These are phyloP conservation scores for Dione vanillae DNA, from an alignment of 2,888 invertebrate species.

Conservation along the genomic window DNA sequence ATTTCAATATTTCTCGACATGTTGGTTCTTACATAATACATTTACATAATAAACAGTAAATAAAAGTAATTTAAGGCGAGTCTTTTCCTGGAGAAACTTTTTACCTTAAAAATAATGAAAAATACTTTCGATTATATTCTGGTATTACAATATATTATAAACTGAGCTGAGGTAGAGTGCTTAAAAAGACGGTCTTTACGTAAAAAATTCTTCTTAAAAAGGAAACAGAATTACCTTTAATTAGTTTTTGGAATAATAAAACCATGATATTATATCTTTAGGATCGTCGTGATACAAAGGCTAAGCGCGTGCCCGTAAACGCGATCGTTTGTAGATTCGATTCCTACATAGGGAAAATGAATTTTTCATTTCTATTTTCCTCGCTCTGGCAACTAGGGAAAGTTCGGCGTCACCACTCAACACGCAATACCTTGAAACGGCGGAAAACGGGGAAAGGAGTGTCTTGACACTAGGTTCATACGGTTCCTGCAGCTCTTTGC, in stretches of 20 bases:
- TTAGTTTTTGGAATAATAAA: no score
- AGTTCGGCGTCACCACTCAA: no score
- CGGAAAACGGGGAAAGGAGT: no score
- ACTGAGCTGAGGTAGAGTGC: background rate
- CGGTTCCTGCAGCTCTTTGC: no score
- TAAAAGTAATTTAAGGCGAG: background rate
- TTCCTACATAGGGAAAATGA: no score
- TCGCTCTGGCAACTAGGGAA: no score
- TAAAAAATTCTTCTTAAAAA: background rate
- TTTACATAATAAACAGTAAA: background rate
- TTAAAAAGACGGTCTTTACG: background rate
- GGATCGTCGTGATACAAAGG: no score
- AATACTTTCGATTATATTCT: background rate
- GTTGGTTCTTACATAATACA: background rate
- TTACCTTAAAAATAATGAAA: background rate
- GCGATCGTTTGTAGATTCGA: no score
- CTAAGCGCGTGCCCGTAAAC: no score
- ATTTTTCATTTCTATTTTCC: no score
- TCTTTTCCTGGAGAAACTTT: background rate
- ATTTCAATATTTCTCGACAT: background rate
- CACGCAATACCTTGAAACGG: no score
- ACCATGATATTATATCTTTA: background rate
- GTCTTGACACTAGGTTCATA: no score
- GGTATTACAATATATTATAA: background rate
- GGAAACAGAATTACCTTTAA: background rate